These are phyloP conservation scores for Lytechinus variegatus DNA, from an alignment of 35 echinoderm and acorn worm genomes.

Conservation along the genomic window DNA sequence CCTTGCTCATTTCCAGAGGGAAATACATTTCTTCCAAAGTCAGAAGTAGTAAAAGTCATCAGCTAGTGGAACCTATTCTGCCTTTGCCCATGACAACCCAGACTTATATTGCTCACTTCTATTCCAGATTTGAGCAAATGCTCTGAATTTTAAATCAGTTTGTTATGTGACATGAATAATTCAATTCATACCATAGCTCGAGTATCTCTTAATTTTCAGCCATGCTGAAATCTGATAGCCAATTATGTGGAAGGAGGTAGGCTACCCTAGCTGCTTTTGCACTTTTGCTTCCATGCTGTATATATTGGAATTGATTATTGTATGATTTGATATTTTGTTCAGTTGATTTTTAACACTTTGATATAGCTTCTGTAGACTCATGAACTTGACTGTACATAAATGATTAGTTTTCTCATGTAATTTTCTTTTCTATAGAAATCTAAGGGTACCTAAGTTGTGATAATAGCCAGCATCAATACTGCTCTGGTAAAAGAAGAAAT, in stretches of 20 bases:
- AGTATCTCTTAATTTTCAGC: background rate
- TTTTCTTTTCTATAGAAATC: no score
- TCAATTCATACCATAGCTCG: background rate
- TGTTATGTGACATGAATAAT: background rate
- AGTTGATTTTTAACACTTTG: background rate
- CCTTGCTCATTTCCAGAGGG: background rate
- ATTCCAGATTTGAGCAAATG: background rate
- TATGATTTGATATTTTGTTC: background rate
- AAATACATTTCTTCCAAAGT: background rate
- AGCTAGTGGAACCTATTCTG: background rate
- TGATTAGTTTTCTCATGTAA: no score
- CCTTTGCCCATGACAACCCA: background rate
- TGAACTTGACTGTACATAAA: no score
- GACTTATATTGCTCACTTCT: background rate
- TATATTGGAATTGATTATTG: background rate
- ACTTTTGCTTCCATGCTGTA: background rate
- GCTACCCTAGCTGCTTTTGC: background rate
- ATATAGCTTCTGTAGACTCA: no score
- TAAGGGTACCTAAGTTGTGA: no score
- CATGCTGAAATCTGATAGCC: slow-evolving; percentile 1
- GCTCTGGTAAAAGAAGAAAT: no score
- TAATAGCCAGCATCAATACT: no score
- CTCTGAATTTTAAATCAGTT: background rate
- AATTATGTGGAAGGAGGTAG: slow-evolving; percentile 7
- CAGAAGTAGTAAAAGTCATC: background rate